A percentile compares a stretch with the other conserved stretches of the same genome.
Conservation (phyloP, 2,888 invertebrate genomes). For the Sabatieria punctata region DNA sequence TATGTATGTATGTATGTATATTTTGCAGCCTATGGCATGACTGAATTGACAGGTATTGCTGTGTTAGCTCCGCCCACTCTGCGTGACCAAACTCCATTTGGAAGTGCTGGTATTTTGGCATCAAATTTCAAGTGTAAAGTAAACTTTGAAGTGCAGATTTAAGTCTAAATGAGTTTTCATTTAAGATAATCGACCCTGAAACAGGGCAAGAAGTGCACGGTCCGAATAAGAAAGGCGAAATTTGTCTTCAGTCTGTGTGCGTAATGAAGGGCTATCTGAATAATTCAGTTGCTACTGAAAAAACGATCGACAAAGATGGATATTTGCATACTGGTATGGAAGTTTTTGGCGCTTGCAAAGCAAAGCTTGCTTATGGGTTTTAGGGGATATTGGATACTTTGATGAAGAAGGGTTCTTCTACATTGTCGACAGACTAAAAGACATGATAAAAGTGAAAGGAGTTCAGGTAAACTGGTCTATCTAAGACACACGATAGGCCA, state of each 20-base stretch:
- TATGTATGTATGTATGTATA: background rate
- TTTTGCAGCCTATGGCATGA: background rate
- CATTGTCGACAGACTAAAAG: conserved; percentile 64
- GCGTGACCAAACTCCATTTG: background rate
- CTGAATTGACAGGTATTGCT: background rate
- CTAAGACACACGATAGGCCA: too few species aligned
- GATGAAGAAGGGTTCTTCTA: conserved; percentile 56
- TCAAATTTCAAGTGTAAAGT: background rate
- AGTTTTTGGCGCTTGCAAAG: too few species aligned
- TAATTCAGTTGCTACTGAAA: background rate
- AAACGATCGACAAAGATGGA: background rate
- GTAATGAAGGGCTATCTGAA: background rate
- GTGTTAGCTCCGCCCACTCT: background rate
- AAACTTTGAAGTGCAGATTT: background rate
- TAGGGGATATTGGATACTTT: conserved; percentile 64
- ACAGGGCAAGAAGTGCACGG: background rate
- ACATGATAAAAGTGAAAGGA: conserved; percentile 71
- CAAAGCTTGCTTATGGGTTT: too few species aligned
- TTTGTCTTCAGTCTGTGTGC: background rate
- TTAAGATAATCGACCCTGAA: background rate
- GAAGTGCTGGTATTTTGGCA: background rate
- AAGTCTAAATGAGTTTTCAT: background rate
- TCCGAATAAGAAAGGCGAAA: background rate
- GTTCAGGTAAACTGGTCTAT: too few species aligned
- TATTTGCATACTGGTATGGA: background rate